Percentiles rank a stretch among this genome's conserved stretches.
Conservation (phyloP, 2,113 vertebrate species). For the Poeciliopsis prolifica region DNA sequence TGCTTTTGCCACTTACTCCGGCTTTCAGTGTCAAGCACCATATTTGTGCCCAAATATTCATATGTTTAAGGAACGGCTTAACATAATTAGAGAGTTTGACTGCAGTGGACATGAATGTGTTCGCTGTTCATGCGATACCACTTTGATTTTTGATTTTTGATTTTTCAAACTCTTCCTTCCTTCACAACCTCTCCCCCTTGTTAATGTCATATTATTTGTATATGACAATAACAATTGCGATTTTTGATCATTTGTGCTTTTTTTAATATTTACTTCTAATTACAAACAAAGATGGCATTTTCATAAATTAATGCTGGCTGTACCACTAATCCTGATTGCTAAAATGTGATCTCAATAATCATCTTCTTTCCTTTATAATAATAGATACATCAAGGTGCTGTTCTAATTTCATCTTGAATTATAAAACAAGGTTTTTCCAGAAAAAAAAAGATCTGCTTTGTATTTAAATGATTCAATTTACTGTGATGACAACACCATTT, state of each 20-base stretch:
- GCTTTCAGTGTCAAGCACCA: slow-evolving; percentile 15
- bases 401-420: too few species aligned
- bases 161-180: neutral
- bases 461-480: too few species aligned
- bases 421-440: too few species aligned
- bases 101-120: neutral
- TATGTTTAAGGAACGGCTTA: slow-evolving; percentile 47
- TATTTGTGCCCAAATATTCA: slow-evolving; percentile 40
- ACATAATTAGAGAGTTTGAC: slow-evolving; percentile 45
- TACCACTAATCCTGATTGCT: neutral
- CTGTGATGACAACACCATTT: too few species aligned
- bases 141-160: neutral
- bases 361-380: neutral
- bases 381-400: neutral
- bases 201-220: neutral
- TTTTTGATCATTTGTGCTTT: neutral
- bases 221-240: neutral
- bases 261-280: neutral
- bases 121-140: neutral
- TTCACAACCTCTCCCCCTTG: neutral
- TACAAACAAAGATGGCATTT: too few species aligned
- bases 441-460: too few species aligned
- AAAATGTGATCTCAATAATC: neutral
- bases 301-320: too few species aligned
- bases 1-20: slow-evolving; percentile 9